A percentile compares a stretch with the other conserved stretches of the same genome.
These are phyloP conservation scores for Chrysomela aeneicollis DNA, from an alignment of 2,888 invertebrate species.

Conservation along the genomic window DNA sequence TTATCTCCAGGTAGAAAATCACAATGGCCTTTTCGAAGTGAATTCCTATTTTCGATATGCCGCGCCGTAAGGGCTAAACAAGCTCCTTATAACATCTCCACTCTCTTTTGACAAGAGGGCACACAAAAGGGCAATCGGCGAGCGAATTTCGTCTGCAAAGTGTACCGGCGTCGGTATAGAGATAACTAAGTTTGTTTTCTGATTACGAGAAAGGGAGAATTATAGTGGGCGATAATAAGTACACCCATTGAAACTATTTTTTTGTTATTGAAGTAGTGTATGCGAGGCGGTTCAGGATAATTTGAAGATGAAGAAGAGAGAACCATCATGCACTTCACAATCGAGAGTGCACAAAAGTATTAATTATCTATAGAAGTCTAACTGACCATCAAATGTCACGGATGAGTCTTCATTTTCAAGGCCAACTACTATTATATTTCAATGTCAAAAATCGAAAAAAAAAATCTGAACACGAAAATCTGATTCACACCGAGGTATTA, in stretches of 20 bases:
- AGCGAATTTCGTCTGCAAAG: slow-evolving; percentile 2
- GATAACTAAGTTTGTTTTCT: slow-evolving; percentile 23
- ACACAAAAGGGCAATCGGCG: slow-evolving; percentile 30
- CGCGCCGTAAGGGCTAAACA: slow-evolving; percentile 28
- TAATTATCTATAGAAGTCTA: too few relatives aligned
- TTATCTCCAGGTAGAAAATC: slow-evolving; percentile 39
- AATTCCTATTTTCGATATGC: slow-evolving; percentile 25
- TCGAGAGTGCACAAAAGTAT: too few relatives aligned
- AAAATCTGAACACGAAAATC: too few relatives aligned
- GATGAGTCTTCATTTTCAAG: too few relatives aligned
- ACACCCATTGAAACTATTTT: slow-evolving; percentile 15
- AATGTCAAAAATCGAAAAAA: too few relatives aligned
- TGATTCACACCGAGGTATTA: too few relatives aligned
- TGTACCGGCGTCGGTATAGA: slow-evolving; percentile 10
- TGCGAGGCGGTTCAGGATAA: too few relatives aligned
- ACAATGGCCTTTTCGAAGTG: slow-evolving; percentile 30
- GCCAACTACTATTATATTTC: too few relatives aligned
- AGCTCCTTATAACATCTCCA: slow-evolving; percentile 31
- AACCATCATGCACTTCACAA: too few relatives aligned
- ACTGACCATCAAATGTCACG: too few relatives aligned
- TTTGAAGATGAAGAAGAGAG: too few relatives aligned
- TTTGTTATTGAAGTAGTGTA: slow-evolving; percentile 18
- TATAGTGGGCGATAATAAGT: not conserved
- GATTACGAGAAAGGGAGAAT: slow-evolving; percentile 10
- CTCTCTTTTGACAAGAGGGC: slow-evolving; percentile 31